A percentile compares a stretch with the other conserved stretches of the same genome.
These are phyloP conservation scores for Stercorarius parasiticus DNA, from an alignment of 2,113 vertebrate genomes.

Conservation along the genomic window DNA sequence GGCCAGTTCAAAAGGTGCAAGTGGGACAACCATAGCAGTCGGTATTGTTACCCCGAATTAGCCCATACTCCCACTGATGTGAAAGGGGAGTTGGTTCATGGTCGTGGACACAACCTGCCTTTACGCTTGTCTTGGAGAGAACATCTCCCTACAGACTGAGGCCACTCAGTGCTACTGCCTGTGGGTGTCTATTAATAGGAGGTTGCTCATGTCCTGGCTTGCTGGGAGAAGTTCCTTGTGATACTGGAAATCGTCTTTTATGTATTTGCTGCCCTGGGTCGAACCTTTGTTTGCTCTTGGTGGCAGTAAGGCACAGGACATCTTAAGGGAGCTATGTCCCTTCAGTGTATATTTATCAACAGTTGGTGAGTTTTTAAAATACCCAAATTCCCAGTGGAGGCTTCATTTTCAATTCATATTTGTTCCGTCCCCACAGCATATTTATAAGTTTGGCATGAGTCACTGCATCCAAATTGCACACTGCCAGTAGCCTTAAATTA, in stretches of 20 bases:
- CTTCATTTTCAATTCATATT: background rate
- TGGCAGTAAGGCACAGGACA: background rate
- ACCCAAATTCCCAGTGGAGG: background rate
- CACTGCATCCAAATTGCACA: background rate
- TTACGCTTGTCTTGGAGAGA: rapidly evolving
- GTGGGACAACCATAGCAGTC: background rate
- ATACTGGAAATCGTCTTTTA: background rate
- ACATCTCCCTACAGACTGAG: background rate
- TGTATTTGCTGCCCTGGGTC: background rate
- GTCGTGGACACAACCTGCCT: background rate
- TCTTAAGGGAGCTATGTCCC: background rate
- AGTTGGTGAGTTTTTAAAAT: constrained; percentile 10
- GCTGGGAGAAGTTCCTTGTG: background rate
- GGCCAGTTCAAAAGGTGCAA: background rate
- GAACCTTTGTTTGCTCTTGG: constrained; percentile 18
- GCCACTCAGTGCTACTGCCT: background rate
- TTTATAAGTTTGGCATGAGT: constrained; percentile 19
- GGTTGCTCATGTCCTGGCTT: background rate
- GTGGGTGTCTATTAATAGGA: background rate
- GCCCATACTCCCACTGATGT: background rate
- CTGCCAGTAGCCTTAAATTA: background rate
- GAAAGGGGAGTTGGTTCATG: background rate
- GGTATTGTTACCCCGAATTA: background rate
- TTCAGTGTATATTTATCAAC: constrained; percentile 1
- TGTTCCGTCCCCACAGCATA: constrained; percentile 9